Percentiles rank a stretch among this genome's conserved stretches.
Evolutionary conservation across 2,888 invertebrate species (phyloP).

Genomic region (Oeneis ivallda): DNA sequence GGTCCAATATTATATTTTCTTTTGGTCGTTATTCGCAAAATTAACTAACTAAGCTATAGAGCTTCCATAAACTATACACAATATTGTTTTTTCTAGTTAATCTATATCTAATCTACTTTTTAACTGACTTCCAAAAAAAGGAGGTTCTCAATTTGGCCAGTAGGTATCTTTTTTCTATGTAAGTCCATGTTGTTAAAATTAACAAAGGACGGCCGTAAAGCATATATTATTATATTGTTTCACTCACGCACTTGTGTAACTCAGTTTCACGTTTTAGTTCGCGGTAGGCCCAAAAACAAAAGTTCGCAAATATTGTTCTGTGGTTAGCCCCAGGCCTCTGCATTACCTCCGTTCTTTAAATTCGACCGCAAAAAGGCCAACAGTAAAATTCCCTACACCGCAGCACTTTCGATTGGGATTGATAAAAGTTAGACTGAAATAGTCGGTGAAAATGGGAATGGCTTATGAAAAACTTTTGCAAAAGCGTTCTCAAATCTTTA

Average conservation of each 20-base stretch:
- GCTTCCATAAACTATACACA: no score
- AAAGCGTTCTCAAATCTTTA: not conserved
- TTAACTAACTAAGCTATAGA: no score
- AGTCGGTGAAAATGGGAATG: not conserved
- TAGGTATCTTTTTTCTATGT: no score
- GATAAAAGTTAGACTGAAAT: slow-evolving; percentile 11
- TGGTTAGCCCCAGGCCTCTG: not conserved
- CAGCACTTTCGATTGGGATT: slow-evolving; percentile 2
- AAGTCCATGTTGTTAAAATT: not conserved
- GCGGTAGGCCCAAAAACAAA: not conserved
- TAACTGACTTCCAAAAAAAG: no score
- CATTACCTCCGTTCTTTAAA: not conserved
- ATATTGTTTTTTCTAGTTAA: no score
- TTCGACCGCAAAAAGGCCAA: slow-evolving; percentile 3
- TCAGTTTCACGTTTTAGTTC: slow-evolving; percentile 11
- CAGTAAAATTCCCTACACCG: not conserved
- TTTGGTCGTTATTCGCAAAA: no score
- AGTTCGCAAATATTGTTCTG: slow-evolving; percentile 10
- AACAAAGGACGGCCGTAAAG: not conserved
- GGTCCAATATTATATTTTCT: no score
- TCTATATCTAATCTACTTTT: no score
- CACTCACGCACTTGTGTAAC: not conserved
- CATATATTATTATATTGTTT: slow-evolving; percentile 1
- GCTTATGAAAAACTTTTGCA: not conserved
- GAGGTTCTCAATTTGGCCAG: no score